A percentile compares a stretch with the other conserved stretches of the same genome.
Conservation (phyloP, 2,888 invertebrate species). For the Aspidiotus destructor region DNA sequence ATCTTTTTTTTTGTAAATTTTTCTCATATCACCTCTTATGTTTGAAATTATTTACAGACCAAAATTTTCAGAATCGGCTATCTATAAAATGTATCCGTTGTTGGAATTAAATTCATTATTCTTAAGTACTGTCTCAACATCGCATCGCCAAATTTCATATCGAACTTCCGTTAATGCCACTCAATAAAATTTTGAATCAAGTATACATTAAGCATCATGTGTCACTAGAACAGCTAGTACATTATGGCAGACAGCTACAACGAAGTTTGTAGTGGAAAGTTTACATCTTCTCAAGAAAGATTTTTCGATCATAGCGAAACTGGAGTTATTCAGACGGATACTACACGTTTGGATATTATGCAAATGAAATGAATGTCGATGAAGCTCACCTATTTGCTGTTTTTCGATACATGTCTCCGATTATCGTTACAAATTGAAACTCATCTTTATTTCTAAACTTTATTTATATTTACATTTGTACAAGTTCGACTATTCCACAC, state of each 20-base stretch:
- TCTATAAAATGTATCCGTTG: slow-evolving; percentile 90
- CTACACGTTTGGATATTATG: slow-evolving; percentile 60
- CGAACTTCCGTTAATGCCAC: slow-evolving; percentile 84
- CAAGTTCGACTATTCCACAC: slow-evolving; percentile 51
- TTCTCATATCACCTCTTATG: neutral
- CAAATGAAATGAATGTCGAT: slow-evolving; percentile 62
- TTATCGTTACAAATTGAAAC: neutral
- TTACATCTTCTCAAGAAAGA: neutral
- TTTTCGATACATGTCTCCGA: too few species aligned
- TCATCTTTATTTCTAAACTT: too few species aligned
- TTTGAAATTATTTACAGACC: slow-evolving; percentile 47
- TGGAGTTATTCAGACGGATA: slow-evolving; percentile 75
- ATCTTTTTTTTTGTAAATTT: slow-evolving; percentile 40
- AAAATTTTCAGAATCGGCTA: slow-evolving; percentile 76
- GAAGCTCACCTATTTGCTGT: slow-evolving; percentile 44
- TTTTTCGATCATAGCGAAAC: slow-evolving; percentile 53
- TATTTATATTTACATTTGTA: too few species aligned
- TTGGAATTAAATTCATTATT: slow-evolving; percentile 89
- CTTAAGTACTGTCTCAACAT: slow-evolving; percentile 86
- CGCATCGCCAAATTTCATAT: slow-evolving; percentile 98
- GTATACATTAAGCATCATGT: slow-evolving; percentile 90
- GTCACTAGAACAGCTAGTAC: slow-evolving; percentile 92
- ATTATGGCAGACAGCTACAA: slow-evolving; percentile 99
- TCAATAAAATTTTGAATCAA: slow-evolving; percentile 83
- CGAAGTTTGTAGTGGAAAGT: slow-evolving; percentile 58